A percentile compares a stretch with the other conserved stretches of the same genome.
phyloP scores from a whole-genome alignment of 2,113 vertebrate genomes.

The Tricholaema leucomelas region DNA sequence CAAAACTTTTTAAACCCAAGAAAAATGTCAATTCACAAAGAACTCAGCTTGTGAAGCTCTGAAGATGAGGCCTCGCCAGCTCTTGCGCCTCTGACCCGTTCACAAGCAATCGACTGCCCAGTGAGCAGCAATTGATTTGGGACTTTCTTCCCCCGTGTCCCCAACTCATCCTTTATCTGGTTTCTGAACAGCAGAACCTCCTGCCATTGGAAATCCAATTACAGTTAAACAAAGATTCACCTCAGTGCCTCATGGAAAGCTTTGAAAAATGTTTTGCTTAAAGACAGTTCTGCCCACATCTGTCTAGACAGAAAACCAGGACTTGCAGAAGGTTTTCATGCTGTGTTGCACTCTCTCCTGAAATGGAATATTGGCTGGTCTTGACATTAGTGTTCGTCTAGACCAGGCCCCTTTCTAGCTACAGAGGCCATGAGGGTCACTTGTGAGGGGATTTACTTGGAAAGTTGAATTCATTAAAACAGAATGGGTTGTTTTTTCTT shows the following conservation, averaged over 20 bases:
- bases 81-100: accelerated
- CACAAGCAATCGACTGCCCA: neutral
- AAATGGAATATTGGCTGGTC: neutral
- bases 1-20: neutral
- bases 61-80: neutral
- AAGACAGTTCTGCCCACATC: neutral
- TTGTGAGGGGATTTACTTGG: neutral
- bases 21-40: neutral
- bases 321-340: neutral
- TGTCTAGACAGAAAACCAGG: neutral
- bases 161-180: neutral
- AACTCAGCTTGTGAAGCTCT: neutral
- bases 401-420: neutral
- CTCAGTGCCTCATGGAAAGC: constrained; percentile 19
- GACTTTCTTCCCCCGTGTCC: neutral
- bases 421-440: neutral
- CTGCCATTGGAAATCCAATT: constrained; percentile 45
- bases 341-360: neutral
- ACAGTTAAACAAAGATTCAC: constrained; percentile 44
- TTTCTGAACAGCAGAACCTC: neutral
- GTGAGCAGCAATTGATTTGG: neutral
- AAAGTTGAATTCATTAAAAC: constrained; percentile 56
- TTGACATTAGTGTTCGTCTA: neutral
- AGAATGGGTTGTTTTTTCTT: neutral
- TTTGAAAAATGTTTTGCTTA: constrained; percentile 48